Conservation (phyloP, 2,888 invertebrate genomes). For the Portevinia maculata region DNA sequence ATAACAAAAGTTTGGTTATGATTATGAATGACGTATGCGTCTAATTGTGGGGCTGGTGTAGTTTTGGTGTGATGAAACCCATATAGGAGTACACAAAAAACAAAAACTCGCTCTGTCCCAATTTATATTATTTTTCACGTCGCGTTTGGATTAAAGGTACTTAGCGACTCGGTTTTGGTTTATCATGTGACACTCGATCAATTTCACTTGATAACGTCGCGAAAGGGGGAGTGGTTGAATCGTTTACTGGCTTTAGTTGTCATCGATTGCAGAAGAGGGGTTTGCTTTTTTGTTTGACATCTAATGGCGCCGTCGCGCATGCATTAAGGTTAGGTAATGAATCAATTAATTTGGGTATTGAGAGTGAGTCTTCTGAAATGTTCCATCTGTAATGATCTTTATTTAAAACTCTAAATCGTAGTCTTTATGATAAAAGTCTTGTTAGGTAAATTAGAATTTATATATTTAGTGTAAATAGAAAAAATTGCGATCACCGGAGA, state of each 20-base stretch:
- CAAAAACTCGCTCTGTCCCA: conserved; percentile 33
- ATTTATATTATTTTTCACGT: conserved; percentile 55
- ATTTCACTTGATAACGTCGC: conserved; percentile 47
- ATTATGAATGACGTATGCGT: conserved; percentile 35
- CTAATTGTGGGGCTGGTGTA: conserved; percentile 26
- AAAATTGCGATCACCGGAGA: too few relatives aligned
- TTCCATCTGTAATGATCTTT: background rate
- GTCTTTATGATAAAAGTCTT: background rate
- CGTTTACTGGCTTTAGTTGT: conserved; percentile 25
- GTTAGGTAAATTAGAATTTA: background rate
- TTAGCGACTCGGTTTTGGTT: conserved; percentile 56
- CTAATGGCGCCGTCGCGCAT: conserved; percentile 42
- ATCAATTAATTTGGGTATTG: conserved; percentile 24
- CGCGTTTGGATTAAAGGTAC: conserved; percentile 53
- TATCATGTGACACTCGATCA: conserved; percentile 71
- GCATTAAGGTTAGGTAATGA: conserved; percentile 40
- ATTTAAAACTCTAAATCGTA: too few relatives aligned
- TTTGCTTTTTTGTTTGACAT: conserved; percentile 13
- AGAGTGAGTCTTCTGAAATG: too few relatives aligned
- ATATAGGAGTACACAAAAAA: too few relatives aligned
- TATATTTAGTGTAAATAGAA: too few relatives aligned
- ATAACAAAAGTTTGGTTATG: conserved; percentile 56
- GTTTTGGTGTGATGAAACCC: conserved; percentile 49
- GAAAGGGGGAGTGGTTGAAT: conserved; percentile 44
- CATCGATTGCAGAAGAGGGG: background rate